Evolutionary conservation across 2,113 vertebrate species (phyloP).

Genomic region (Colaptes auratus): DNA sequence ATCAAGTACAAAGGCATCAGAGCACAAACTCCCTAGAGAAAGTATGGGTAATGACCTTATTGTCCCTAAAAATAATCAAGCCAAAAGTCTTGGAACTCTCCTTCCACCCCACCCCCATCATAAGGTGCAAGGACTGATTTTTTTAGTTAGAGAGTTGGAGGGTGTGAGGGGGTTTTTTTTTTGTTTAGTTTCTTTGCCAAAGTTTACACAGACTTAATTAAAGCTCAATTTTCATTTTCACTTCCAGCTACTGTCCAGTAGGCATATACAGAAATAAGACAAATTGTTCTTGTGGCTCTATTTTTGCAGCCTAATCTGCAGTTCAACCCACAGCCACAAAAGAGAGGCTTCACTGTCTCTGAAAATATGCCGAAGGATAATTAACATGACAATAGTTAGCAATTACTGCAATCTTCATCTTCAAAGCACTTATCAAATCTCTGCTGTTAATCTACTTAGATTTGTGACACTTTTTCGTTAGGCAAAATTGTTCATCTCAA

Average conservation of each 20-base stretch:
- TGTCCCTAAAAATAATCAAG: not conserved
- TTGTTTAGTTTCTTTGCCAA: not conserved
- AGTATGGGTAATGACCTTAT: too few species aligned
- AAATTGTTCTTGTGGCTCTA: not conserved
- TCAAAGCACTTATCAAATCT: not conserved
- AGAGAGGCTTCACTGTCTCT: not conserved
- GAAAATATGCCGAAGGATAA: not conserved
- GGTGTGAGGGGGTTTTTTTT: fast-evolving
- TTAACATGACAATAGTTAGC: not conserved
- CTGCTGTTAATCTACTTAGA: not conserved
- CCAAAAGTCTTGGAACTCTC: not conserved
- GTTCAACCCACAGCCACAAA: not conserved
- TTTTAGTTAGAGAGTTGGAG: fast-evolving
- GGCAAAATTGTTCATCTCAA: not conserved
- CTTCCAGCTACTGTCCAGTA: not conserved
- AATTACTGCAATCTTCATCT: not conserved
- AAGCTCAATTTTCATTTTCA: not conserved
- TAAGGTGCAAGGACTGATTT: not conserved
- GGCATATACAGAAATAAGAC: not conserved
- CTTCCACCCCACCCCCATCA: not conserved
- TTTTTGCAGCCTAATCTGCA: not conserved
- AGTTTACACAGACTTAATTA: not conserved
- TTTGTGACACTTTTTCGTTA: not conserved
- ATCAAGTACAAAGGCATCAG: not conserved
- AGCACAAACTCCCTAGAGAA: not conserved